Evolutionary conservation across 1,140 invertebrate genomes (phyloP), one percentile per base, ranked within the genome.

Genomic region (Drosophila bocki): DNA sequence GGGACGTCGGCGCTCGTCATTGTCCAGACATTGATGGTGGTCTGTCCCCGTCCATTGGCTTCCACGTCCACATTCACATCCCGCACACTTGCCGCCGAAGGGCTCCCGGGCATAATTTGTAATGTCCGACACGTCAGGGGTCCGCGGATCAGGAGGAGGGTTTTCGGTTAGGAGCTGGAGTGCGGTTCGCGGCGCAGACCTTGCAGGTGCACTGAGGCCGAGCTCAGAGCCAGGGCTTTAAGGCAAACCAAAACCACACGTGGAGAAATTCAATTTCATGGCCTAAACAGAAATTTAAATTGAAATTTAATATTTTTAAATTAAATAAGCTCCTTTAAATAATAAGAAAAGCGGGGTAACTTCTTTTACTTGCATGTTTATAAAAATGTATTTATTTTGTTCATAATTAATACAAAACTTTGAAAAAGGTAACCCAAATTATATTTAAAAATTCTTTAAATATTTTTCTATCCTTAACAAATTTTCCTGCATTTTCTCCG

Each of bases 11-110:
- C 80, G 72, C 77, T 71, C 77, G 84, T 90, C 85, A 88, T 88
- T 80, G 85, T 85, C 61, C 76, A 85, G 77, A 87, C 83, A 80
- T 88, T 88, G 83, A 88, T 76, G 85, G 85, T 88, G 85, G 85
- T 88, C 84, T 35, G 47, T 53, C 60, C 35, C 11, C 35, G 22
- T 26, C 7, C 45, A 22, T 22, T 29, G 26, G 26, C 26, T 3
- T 47, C 45, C 45, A 6, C 19, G 1, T 48, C 45, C 33, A 45
- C 19, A 60, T 61, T 29, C 32, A 37, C 32, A 60, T 32, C 53
- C 41, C 54, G 54, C 44, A 42, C 68, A 58, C 58, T 60, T 42
- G 68, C 56, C 64, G 69, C 41, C 51, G 59, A 65, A 56, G 51
- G 51, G 65, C 80, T 83, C 64, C 84, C 87, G 85, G 85, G 74